These are phyloP conservation scores for Grammomys surdaster DNA, from an alignment of 2,113 vertebrate genomes.

Conservation along the genomic window DNA sequence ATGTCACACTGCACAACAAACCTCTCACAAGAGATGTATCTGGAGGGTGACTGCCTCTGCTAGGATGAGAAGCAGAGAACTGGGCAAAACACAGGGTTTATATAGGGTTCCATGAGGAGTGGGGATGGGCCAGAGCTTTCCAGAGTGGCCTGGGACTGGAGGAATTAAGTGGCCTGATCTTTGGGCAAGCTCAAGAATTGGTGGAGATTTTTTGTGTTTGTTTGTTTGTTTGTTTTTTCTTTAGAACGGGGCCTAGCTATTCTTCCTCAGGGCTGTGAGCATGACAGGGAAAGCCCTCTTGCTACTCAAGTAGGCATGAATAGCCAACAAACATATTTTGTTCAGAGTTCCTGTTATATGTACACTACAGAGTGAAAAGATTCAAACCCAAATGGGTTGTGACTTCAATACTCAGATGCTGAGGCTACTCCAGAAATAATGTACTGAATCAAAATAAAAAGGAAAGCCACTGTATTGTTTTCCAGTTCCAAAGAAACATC, in stretches of 20 bases:
- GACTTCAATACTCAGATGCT: not conserved
- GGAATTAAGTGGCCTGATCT: not conserved
- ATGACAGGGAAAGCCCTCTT: not conserved
- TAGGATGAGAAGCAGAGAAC: not conserved
- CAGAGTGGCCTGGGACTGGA: not conserved
- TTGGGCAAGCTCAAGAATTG: not conserved
- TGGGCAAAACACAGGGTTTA: not conserved
- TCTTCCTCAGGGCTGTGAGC: not conserved
- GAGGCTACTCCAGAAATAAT: not conserved
- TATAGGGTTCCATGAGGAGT: not conserved
- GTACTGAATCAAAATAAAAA: not conserved
- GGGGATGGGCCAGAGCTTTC: not conserved
- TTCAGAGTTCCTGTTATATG: not conserved
- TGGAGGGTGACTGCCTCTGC: not conserved
- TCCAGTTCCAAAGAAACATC: not conserved
- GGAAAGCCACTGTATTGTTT: not conserved
- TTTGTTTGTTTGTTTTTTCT: not conserved
- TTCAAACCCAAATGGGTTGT: not conserved
- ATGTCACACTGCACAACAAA: not conserved
- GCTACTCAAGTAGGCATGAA: not conserved
- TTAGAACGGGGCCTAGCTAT: not conserved
- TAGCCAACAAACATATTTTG: not conserved
- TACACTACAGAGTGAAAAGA: not conserved
- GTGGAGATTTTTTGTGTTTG: too few relatives aligned
- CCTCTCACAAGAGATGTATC: not conserved